These are phyloP conservation scores for Temnothorax curvispinosus DNA, from an alignment of 1,140 invertebrate species.

Conservation along the genomic window DNA sequence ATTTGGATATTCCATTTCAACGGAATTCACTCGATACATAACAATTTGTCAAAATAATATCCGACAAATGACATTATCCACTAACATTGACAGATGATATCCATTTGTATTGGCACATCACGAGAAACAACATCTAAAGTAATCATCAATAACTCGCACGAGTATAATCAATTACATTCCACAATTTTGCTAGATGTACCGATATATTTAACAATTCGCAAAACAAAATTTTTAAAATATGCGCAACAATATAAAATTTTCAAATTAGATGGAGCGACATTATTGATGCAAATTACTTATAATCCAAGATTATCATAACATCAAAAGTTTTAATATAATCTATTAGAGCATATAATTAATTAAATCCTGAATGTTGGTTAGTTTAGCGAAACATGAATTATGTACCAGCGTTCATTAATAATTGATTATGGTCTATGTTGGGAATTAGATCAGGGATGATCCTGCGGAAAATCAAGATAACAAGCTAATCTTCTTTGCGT, in stretches of 20 bases:
- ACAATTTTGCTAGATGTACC: background rate
- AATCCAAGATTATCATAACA: background rate
- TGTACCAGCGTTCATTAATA: constrained; percentile 24
- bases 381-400: constrained; percentile 34
- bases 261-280: background rate
- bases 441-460: constrained; percentile 34
- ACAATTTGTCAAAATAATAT: constrained; percentile 39
- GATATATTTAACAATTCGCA: background rate
- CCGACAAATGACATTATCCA: constrained; percentile 27
- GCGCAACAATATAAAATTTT: background rate
- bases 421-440: constrained; percentile 5
- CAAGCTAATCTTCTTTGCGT: constrained; percentile 23
- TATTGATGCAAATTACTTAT: constrained; percentile 17
- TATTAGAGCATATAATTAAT: constrained; percentile 7
- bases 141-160: constrained; percentile 17
- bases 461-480: constrained; percentile 23
- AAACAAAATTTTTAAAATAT: background rate
- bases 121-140: background rate
- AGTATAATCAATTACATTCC: background rate
- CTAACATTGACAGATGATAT: constrained; percentile 28
- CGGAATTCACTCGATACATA: constrained; percentile 1
- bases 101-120: constrained; percentile 8
- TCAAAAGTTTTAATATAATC: constrained; percentile 34
- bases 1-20: constrained; percentile 14
- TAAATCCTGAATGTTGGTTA: constrained; percentile 25